Percentiles rank a stretch among this genome's conserved stretches.
These are phyloP conservation scores for Nowickia ferox DNA, from an alignment of 2,888 invertebrate genomes.

Conservation along the genomic window DNA sequence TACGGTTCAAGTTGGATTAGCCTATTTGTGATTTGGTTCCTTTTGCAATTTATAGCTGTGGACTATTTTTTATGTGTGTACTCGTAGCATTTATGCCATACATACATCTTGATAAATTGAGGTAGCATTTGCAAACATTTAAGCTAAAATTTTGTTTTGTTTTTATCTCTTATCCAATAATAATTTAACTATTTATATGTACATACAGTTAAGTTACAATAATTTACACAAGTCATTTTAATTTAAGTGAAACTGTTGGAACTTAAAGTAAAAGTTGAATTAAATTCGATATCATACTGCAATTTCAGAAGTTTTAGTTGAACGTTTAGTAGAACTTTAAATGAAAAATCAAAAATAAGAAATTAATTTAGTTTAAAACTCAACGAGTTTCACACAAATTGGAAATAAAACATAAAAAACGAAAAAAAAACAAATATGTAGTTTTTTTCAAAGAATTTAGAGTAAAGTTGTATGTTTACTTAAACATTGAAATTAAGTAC, in stretches of 20 bases:
- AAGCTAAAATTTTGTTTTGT: constrained; percentile 31
- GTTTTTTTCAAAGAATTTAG: constrained; percentile 5
- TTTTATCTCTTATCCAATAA: constrained; percentile 20
- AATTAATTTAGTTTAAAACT: background rate
- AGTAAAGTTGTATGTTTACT: background rate
- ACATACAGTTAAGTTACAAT: constrained; percentile 25
- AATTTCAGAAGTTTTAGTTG: constrained; percentile 51
- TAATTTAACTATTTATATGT: constrained; percentile 22
- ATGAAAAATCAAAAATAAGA: constrained; percentile 6
- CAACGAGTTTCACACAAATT: background rate
- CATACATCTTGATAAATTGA: constrained; percentile 46
- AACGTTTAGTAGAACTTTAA: constrained; percentile 64
- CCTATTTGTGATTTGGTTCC: too few species aligned
- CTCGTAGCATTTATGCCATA: background rate
- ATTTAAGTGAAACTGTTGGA: constrained; percentile 26
- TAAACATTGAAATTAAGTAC: background rate
- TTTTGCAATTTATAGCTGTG: background rate
- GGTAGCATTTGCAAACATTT: constrained; percentile 69
- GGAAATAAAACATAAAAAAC: constrained; percentile 11
- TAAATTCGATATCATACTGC: constrained; percentile 35
- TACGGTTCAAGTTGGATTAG: too few species aligned
- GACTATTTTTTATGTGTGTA: background rate
- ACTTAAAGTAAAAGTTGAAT: constrained; percentile 23
- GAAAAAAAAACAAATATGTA: background rate
- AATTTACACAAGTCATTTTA: constrained; percentile 5